Base-by-base conservation (phyloP, 2,888 invertebrate species). In the Zygothrica quintamaculata region DNA sequence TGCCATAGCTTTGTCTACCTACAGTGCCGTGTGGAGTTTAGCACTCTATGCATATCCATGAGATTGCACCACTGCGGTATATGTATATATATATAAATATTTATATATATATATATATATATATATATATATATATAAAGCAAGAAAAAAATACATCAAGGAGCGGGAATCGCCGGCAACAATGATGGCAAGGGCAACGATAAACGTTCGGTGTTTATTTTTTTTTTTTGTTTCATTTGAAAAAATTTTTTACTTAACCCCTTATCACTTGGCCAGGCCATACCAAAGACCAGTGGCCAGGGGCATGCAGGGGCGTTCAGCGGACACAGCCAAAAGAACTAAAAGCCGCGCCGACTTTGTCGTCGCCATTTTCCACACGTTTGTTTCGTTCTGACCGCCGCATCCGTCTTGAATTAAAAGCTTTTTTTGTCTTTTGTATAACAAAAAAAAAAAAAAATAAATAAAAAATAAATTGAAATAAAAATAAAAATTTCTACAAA, bases 1-100 rank as follows among this genome's bases (percentile, higher is more conserved):
- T 22, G 43, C 9, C 12, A 29, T 13, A 18, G 12, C 40, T 18
- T 22, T 5, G 11, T 15, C 44, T 12, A 9, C 18, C n/a, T 36
- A 15, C 42, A 29, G 1, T 33, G 18, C 16, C 44, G 18, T 44
- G 31, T 48, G 37, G 42, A 44, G 44, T 46, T 70, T 56, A 51
- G 65, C 61, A 65, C 75, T 75, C 75, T 78, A 78, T 76, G 72
- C 75, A 75, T 75, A 75, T 75, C 76, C 75, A 75, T 75, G 76
- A 78, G 79, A 78, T 71, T 75, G 72, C 72, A 75, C 47, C 58
- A 42, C 37, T 44, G 31, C 18, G 18, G 3, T 22, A 22, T 22
- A 22, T 22, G 18, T 3, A 22, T 5, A 6, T 3, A 15, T 18
- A n/a, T n/a, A n/a, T n/a, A n/a, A n/a, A n/a, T n/a, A n/a, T n/a